Evolutionary conservation across 2,888 invertebrate species (phyloP).

Genomic region (Gymnoscelis rufifasciata): DNA sequence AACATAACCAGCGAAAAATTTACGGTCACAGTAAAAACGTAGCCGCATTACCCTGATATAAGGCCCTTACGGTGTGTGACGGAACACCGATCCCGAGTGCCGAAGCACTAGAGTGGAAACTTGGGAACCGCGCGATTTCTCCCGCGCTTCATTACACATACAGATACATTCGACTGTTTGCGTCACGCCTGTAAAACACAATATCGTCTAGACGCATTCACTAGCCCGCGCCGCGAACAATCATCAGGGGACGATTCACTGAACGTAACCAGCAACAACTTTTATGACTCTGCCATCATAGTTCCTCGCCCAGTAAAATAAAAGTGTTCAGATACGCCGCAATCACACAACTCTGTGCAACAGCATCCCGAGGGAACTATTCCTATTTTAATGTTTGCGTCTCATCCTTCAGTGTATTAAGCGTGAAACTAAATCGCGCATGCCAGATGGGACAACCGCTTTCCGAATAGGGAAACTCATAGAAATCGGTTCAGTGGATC

Average conservation of each 20-base stretch:
- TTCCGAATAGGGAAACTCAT: slow-evolving; percentile 26
- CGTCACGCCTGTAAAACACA: slow-evolving; percentile 38
- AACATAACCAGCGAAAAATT: slow-evolving; percentile 5
- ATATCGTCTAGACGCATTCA: slow-evolving; percentile 60
- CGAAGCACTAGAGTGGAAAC: slow-evolving; percentile 15
- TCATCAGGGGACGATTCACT: slow-evolving; percentile 27
- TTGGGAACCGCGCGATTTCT: slow-evolving; percentile 17
- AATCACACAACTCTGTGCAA: slow-evolving; percentile 26
- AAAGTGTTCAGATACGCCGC: slow-evolving; percentile 21
- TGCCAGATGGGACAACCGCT: slow-evolving; percentile 29
- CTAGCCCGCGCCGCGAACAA: slow-evolving; percentile 28
- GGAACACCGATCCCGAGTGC: slow-evolving; percentile 3
- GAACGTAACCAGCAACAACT: slow-evolving; percentile 25
- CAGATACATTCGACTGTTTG: slow-evolving; percentile 34
- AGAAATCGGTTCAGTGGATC: slow-evolving; percentile 30
- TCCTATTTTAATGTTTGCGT: slow-evolving; percentile 29
- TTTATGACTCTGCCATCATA: slow-evolving; percentile 24
- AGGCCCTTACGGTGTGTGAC: slow-evolving; percentile 1
- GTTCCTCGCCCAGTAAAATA: slow-evolving; percentile 23
- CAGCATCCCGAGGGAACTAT: slow-evolving; percentile 19
- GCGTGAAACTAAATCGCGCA: slow-evolving; percentile 31
- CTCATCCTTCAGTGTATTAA: slow-evolving; percentile 30
- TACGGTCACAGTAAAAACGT: slow-evolving; percentile 4
- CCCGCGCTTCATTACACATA: slow-evolving; percentile 29
- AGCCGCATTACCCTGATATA: background rate